Base-by-base conservation (phyloP, 30 jellyfish, hydroid and myxozoan genomes). In the Aurelia aurita complex sp. Pacific region DNA sequence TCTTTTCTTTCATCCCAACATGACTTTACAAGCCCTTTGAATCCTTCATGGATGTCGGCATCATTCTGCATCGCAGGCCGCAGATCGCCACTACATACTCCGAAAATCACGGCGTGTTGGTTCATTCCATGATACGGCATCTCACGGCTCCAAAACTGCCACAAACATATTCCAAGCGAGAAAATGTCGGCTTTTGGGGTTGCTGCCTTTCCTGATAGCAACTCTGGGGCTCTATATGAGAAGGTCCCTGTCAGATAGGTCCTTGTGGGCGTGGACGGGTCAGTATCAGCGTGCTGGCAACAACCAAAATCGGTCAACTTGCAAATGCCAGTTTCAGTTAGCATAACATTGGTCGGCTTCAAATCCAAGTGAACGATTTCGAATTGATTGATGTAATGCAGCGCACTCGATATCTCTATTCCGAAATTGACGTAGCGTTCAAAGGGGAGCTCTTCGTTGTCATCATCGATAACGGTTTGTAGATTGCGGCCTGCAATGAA, bases 141-240 rank as follows among this genome's bases (percentile, higher is more conserved):
- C 46, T 86, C 85, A 69, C 98, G 82, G 57, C 96, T 85, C 98
- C 98, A 92, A 57, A 92, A 69, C 77, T 92, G 98, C 98, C 98
- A 92, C 40, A 92, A 52, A 76, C 96, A 80, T 36, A 92, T 86
- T n/a, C 93, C 97, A 7, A 92, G 77, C 19, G 98, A 89, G 81
- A 64, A 92, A 16, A 92, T 67, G 52, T 92, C 98, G 2, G 96
- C 94, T 19, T 80, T 81, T 23, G 94, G 54, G 19, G 90, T 77
- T 2, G 96, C 97, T 4, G 88, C 14, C 29, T 76, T 71, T 14
- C 98, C 98, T 43, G 73, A 42, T 1, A 85, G 76, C 63, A 92
- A 90, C 52, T 92, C 98, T 13, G 98, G 98, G 12, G 98, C 96
- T 65, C 98, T 64, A 79, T 79, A 92, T 2, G 95, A 96, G 71